Evolutionary conservation across 2,888 invertebrate genomes (phyloP), one percentile per base, ranked within the genome.

Genomic region (Andrena bicolor): DNA sequence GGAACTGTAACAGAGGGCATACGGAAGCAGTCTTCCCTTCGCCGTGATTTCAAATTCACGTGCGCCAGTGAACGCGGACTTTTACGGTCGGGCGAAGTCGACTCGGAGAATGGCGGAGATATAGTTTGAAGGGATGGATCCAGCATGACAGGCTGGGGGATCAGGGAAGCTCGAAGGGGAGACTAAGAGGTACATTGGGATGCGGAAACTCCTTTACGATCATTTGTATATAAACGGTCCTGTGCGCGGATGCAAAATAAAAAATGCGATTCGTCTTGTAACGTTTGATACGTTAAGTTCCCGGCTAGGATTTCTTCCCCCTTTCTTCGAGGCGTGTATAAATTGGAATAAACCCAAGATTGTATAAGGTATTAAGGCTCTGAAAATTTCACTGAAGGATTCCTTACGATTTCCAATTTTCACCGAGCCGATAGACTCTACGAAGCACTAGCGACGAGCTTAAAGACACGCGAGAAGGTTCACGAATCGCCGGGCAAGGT

Each of bases 201-300:
- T 63, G 48, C 69, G 77, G 20, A 51, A 81, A 49, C 72, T 78
- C 69, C 73, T 80, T 84, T 82, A 69, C 75, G 74, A 80, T 77
- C 75, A 83, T 84, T 86, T 82, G 73, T 86, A 79, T 53, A 76
- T 77, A 69, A 70, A 64, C 70, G 75, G 66, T 60, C 23, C 58
- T 58, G 61, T 56, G 69, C 60, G 64, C 75, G 35, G 41, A 60
- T 58, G 65, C 63, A 71, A 82, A 83, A 80, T 78, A 73, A 73
- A 75, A 41, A 80, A 51, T 6, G 23, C 20, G 76, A 58, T 66
- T 23, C 64, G 30, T 20, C 26, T 48, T 53, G 61, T 30, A 51
- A 28, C 30, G n/a, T 64, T 74, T 49, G 63, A 20, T 56, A 20
- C 63, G n/a, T 53, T 30, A 32, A 28, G 20, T 66, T 35, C n/a